Percentiles rank a stretch among this genome's conserved stretches.
phyloP scores from a whole-genome alignment of 2,888 invertebrate genomes.

The Xanthia togata region DNA sequence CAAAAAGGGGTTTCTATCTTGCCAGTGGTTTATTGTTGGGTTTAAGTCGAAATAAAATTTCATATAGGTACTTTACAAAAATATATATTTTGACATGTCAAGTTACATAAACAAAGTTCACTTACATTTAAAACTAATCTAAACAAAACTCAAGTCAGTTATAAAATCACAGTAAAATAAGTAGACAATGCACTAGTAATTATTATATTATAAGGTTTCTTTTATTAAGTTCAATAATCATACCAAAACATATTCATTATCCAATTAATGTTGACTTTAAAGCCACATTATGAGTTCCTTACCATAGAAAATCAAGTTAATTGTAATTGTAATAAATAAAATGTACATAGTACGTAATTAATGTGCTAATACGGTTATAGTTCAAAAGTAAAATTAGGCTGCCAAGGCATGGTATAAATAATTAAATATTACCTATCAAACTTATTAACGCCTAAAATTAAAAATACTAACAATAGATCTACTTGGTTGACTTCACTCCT shows the following conservation, averaged over 20 bases:
- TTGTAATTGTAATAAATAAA: constrained; percentile 64
- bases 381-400: constrained; percentile 46
- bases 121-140: constrained; percentile 76
- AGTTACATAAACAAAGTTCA: constrained; percentile 73
- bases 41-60: constrained; percentile 17
- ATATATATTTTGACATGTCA: constrained; percentile 69
- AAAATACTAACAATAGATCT: constrained; percentile 56
- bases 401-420: constrained; percentile 61
- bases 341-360: constrained; percentile 55
- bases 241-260: constrained; percentile 47
- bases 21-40: neutral
- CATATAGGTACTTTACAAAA: constrained; percentile 42
- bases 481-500: constrained; percentile 52
- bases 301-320: constrained; percentile 49
- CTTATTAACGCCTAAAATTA: constrained; percentile 58
- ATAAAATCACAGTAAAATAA: constrained; percentile 85
- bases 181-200: constrained; percentile 61
- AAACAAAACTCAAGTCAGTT: constrained; percentile 75
- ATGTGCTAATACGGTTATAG: constrained; percentile 38
- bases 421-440: constrained; percentile 65
- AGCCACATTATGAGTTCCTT: constrained; percentile 38
- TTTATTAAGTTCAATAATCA: constrained; percentile 41
- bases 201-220: constrained; percentile 47
- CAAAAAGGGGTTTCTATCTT: neutral
- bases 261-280: constrained; percentile 46